These are phyloP conservation scores for Laticauda laticaudata DNA, from an alignment of 2,113 vertebrate genomes.

Conservation along the genomic window DNA sequence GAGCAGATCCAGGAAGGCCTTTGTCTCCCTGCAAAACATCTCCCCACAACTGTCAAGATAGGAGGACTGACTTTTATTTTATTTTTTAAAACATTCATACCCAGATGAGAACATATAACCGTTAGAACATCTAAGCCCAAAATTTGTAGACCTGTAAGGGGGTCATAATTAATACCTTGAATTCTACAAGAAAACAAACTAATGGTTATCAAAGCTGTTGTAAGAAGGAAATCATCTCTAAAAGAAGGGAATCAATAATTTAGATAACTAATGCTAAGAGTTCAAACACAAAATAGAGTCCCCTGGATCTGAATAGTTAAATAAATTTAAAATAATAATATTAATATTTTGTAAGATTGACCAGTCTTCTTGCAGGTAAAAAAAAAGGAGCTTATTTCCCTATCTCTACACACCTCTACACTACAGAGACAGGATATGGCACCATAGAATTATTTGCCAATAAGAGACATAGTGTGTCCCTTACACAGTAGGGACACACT, in stretches of 20 bases:
- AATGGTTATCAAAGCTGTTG: background rate
- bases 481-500: no score
- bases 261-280: background rate
- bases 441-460: background rate
- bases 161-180: background rate
- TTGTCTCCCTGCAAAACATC: background rate
- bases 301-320: background rate
- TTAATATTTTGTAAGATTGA: background rate
- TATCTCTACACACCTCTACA: background rate
- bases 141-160: background rate
- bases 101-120: background rate
- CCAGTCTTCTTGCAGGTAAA: background rate
- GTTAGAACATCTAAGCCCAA: background rate
- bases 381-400: background rate
- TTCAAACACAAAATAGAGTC: background rate
- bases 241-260: background rate
- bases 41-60: background rate
- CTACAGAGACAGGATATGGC: background rate
- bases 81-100: background rate
- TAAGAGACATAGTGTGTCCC: background rate
- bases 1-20: background rate
- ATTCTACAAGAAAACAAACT: background rate
- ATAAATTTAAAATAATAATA: background rate
- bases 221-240: background rate
- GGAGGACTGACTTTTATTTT: background rate